phyloP scores from a whole-genome alignment of 2,888 invertebrate species.

The Anoplius nigerrimus region DNA sequence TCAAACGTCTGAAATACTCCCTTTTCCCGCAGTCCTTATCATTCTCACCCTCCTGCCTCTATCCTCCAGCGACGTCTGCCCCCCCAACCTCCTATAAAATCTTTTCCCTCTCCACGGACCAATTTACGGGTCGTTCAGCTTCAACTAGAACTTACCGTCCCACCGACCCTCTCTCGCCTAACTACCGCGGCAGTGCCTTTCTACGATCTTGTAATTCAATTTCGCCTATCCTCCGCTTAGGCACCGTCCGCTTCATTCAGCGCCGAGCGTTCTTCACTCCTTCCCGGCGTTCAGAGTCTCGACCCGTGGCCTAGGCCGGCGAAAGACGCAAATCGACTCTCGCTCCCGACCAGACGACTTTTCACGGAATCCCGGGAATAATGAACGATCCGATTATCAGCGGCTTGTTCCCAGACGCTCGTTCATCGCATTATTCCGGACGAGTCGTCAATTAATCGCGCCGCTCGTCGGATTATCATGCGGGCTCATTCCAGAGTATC shows the following conservation, averaged over 20 bases:
- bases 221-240: slow-evolving; percentile 3
- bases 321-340: not conserved
- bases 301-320: not conserved
- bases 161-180: not conserved
- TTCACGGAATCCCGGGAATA: too few relatives aligned
- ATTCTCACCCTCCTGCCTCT: too few relatives aligned
- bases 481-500: too few relatives aligned
- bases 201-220: slow-evolving; percentile 15
- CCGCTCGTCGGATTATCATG: too few relatives aligned
- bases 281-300: not conserved
- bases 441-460: too few relatives aligned
- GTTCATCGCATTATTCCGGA: too few relatives aligned
- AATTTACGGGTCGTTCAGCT: slow-evolving; percentile 1
- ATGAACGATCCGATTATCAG: too few relatives aligned
- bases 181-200: not conserved
- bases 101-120: slow-evolving; percentile 1
- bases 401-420: too few relatives aligned
- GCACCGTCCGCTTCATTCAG: slow-evolving; percentile 7
- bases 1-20: too few relatives aligned
- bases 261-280: not conserved
- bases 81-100: too few relatives aligned
- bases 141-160: not conserved
- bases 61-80: too few relatives aligned
- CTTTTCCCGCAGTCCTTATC: too few relatives aligned
- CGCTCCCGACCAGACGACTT: not conserved